Conservation (phyloP, 1,140 invertebrate genomes). For the Euschistus heros region DNA sequence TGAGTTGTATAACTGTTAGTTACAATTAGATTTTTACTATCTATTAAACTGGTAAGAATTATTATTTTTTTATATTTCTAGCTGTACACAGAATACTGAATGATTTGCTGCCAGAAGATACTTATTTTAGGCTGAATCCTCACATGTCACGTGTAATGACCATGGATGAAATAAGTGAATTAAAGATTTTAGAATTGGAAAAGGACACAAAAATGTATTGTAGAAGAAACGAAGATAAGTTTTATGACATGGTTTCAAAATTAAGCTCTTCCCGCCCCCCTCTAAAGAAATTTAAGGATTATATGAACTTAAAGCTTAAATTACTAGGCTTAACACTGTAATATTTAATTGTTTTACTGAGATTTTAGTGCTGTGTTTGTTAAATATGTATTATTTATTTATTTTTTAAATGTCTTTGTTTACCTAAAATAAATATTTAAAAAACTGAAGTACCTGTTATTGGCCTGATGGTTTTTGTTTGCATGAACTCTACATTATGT, state of each 20-base stretch:
- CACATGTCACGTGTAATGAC: constrained; percentile 69
- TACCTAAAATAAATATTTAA: too few species aligned
- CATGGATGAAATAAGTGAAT: constrained; percentile 71
- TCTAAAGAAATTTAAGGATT: constrained; percentile 11
- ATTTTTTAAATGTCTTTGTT: too few species aligned
- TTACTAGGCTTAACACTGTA: background rate
- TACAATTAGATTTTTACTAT: too few species aligned
- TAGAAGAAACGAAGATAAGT: constrained; percentile 64
- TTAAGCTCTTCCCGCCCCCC: constrained; percentile 38
- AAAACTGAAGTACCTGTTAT: too few species aligned
- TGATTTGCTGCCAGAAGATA: constrained; percentile 63
- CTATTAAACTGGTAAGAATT: too few species aligned
- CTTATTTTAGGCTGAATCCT: constrained; percentile 86
- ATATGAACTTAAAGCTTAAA: constrained; percentile 2
- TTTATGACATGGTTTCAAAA: constrained; percentile 43
- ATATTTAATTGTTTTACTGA: background rate
- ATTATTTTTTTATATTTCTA: constrained; percentile 35
- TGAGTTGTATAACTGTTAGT: background rate
- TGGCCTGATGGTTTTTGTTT: too few species aligned
- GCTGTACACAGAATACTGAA: constrained; percentile 70
- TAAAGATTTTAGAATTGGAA: constrained; percentile 49
- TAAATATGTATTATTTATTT: too few species aligned
- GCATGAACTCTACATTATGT: too few species aligned
- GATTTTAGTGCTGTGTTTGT: too few species aligned
- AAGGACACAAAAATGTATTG: constrained; percentile 63